Conservation (phyloP, 2,888 invertebrate genomes). For the Spilosoma lubricipeda region DNA sequence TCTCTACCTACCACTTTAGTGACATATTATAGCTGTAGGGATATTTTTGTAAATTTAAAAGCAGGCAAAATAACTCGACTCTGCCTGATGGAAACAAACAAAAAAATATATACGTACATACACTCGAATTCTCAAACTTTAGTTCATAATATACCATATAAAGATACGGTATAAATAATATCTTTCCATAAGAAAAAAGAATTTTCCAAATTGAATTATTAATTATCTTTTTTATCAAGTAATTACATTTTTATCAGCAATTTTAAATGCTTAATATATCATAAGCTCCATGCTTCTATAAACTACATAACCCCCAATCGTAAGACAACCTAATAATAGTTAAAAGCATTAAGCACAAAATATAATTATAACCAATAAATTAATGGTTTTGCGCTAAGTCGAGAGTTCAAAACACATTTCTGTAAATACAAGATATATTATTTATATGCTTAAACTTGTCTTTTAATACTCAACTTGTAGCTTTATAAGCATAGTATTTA, state of each 20-base stretch:
- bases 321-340: slow-evolving; percentile 1
- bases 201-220: too few species aligned
- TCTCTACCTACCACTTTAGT: not conserved
- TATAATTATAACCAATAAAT: slow-evolving; percentile 14
- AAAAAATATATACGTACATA: too few species aligned
- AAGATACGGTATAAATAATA: too few species aligned
- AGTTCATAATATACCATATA: too few species aligned
- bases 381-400: slow-evolving; percentile 2
- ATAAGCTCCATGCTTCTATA: too few species aligned
- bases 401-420: not conserved
- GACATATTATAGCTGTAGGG: not conserved
- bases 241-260: not conserved
- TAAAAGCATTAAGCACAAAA: not conserved
- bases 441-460: not conserved
- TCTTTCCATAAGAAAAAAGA: too few species aligned
- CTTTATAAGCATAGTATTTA: not conserved
- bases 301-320: not conserved
- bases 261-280: too few species aligned
- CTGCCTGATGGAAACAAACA: too few species aligned
- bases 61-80: too few species aligned
- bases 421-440: not conserved
- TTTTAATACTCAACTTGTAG: not conserved
- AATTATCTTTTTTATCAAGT: too few species aligned
- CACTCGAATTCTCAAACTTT: too few species aligned
- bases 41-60: not conserved